Conservation (phyloP, 1,140 invertebrate genomes). For the Leucophenga varia region DNA sequence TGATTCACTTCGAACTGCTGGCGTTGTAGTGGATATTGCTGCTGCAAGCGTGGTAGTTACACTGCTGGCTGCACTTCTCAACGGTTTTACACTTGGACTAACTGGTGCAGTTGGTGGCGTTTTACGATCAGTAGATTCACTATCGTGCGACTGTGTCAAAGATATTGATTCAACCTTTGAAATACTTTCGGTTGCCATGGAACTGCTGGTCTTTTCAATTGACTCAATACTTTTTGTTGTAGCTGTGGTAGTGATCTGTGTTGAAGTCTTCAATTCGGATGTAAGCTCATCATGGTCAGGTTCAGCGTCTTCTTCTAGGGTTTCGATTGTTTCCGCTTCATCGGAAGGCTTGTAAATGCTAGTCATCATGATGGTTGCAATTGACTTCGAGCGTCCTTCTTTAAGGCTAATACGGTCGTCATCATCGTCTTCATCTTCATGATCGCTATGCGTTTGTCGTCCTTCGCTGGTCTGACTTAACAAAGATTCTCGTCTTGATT, state of each 20-base stretch:
- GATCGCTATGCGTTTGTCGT: conserved; percentile 46
- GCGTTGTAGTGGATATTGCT: conserved; percentile 10
- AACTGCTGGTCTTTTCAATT: conserved; percentile 25
- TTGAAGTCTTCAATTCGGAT: conserved; percentile 7
- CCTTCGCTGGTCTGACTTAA: conserved; percentile 46
- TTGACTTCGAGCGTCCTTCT: conserved; percentile 50
- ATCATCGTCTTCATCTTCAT: conserved; percentile 36
- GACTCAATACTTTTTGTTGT: conserved; percentile 23
- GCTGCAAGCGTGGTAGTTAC: not conserved
- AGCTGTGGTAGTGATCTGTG: no score
- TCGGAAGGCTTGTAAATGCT: conserved; percentile 53
- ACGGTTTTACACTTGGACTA: conserved; percentile 41
- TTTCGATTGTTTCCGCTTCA: conserved; percentile 23
- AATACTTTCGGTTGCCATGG: conserved; percentile 12
- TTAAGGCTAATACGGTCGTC: conserved; percentile 36
- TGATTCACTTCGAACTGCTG: conserved; percentile 20
- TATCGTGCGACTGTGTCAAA: conserved; percentile 27
- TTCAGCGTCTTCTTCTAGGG: conserved; percentile 33
- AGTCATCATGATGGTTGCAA: conserved; percentile 56
- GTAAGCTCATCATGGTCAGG: conserved; percentile 18
- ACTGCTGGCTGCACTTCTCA: not conserved
- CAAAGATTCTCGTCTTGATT: conserved; percentile 41
- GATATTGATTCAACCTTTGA: conserved; percentile 39
- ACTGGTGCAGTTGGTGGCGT: conserved; percentile 52
- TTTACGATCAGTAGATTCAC: conserved; percentile 33